A percentile compares a stretch with the other conserved stretches of the same genome.
phyloP scores from a whole-genome alignment of 2,797 vertebrate species.

The Heteromormyrus szaboi region DNA sequence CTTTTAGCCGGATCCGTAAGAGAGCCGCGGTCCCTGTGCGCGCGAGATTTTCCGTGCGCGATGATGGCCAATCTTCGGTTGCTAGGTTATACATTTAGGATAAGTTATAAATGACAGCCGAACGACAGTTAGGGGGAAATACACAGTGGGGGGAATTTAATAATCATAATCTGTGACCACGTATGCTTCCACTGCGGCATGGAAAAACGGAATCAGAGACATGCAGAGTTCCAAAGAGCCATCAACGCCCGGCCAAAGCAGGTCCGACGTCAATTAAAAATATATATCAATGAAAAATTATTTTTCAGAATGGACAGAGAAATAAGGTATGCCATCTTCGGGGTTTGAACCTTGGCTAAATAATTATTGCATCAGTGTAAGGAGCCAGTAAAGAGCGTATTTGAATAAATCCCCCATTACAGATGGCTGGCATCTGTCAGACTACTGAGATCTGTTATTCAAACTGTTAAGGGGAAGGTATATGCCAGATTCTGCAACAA shows the following conservation, averaged over 20 bases:
- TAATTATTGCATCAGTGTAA: not conserved
- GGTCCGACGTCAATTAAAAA: not conserved
- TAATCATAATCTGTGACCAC: not conserved
- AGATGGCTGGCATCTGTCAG: not conserved
- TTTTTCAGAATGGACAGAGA: not conserved
- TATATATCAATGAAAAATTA: not conserved
- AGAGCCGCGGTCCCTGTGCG: slow-evolving; percentile 34
- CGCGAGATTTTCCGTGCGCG: not conserved
- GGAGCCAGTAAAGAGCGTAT: not conserved
- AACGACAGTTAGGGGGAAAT: not conserved
- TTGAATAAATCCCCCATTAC: not conserved
- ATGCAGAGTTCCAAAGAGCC: not conserved
- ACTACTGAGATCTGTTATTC: not conserved
- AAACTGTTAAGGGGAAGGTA: not conserved
- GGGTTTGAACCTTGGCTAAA: not conserved
- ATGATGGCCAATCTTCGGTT: not conserved
- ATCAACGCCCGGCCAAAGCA: not conserved
- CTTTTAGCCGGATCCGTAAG: slow-evolving; percentile 54
- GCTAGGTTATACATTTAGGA: slow-evolving; percentile 22
- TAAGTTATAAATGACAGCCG: slow-evolving; percentile 14
- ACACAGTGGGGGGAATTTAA: not conserved
- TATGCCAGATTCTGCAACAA: not conserved
- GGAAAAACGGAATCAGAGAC: not conserved
- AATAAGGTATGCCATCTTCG: not conserved
- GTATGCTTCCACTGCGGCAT: not conserved